Base-by-base conservation (phyloP, 2,888 invertebrate species). In the Parnassius glacialis region DNA sequence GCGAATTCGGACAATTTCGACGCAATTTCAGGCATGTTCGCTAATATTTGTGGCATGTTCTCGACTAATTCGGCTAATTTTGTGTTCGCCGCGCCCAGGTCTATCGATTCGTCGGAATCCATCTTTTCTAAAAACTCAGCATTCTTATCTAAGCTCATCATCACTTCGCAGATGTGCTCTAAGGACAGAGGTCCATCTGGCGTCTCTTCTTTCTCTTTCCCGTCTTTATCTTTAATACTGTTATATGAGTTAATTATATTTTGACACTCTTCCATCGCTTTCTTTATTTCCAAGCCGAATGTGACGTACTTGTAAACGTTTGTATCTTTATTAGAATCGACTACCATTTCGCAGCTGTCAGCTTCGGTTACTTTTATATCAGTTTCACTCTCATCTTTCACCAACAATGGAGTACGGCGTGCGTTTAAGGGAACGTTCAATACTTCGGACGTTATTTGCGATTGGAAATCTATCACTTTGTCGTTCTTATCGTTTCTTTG, bases 211-310 rank as follows among this genome's bases (percentile, higher is more conserved):
- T 76, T 75, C 0, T 81, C 80, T 1, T 76, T 80, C 0, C 76
- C 79, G 1, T 79, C 74, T n/a, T 74, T 72, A 9, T 74, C 77
- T 10, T 81, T 82, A 58, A 81, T 80, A 65, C 76, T 81, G 66
- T 85, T 87, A 25, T 87, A 89, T 0, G 89, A 86, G 53, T 88
- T 87, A 2, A 90, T 90, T 20, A 90, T 88, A 67, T 88, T 87
- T 72, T 90, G 89, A 65, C 90, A 90, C 50, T 90, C 90, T 61
- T 90, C 91, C 87, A 91, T 89, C 0, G 90, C 90, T 66, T 87
- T 90, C 64, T 90, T 91, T 7, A 91, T 87, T 74, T 90, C 89
- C 34, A 90, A 45, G 0, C 91, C 89, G 41, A 90, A 89, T 0
- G 85, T 84, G 0, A 89, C 85, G 47, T 90, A 89, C 43, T 89